Percentiles rank a stretch among this genome's conserved stretches.
phyloP scores from a whole-genome alignment of 2,797 vertebrate genomes.

The Meriones psammophilus region DNA sequence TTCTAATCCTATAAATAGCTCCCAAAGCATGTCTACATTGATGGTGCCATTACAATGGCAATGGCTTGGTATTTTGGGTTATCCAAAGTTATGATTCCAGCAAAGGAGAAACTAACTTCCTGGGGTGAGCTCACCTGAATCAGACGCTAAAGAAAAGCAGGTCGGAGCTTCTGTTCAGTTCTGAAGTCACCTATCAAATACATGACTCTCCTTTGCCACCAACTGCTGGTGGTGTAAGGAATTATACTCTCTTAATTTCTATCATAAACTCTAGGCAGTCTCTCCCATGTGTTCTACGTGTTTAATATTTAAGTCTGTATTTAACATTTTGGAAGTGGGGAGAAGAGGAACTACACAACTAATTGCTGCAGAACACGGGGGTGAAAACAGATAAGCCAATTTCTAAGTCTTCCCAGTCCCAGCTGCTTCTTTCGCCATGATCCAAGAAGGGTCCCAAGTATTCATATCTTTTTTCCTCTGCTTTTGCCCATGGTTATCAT shows the following conservation, averaged over 20 bases:
- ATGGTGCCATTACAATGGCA: slow-evolving; percentile 36
- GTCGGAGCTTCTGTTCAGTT: not conserved
- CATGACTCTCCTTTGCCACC: not conserved
- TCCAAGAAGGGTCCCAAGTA: not conserved
- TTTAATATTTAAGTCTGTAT: not conserved
- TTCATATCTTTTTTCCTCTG: not conserved
- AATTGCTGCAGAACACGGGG: not conserved
- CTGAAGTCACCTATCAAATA: not conserved
- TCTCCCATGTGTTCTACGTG: not conserved
- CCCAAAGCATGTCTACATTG: slow-evolving; percentile 20
- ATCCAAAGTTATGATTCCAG: not conserved
- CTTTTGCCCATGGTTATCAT: not conserved
- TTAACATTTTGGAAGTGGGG: not conserved
- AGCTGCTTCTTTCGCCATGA: not conserved
- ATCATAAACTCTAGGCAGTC: not conserved
- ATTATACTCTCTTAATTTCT: not conserved
- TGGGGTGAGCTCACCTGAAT: not conserved
- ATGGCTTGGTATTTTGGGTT: slow-evolving; percentile 13
- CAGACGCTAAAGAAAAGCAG: not conserved
- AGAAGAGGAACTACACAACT: not conserved
- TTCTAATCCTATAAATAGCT: slow-evolving; percentile 40
- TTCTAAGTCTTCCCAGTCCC: not conserved
- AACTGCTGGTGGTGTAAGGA: not conserved
- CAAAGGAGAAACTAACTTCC: slow-evolving; percentile 49
- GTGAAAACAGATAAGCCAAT: not conserved